Base-by-base conservation (phyloP, 2,797 vertebrate genomes). In the Sebastolobus altivelis region DNA sequence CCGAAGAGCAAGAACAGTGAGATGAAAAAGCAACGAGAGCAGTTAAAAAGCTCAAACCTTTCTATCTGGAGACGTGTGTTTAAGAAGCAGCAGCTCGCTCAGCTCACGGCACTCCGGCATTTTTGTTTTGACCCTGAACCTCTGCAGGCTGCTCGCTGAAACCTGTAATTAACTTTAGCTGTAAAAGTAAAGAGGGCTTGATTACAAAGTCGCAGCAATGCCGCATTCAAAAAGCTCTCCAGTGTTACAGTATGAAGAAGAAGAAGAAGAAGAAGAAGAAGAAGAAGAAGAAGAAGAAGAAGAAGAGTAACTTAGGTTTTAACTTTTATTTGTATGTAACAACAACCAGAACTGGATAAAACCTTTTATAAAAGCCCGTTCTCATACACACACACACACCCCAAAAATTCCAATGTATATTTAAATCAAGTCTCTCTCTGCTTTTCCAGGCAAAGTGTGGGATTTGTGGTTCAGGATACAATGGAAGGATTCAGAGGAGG, bases 391-490 rank as follows among this genome's bases (percentile, higher is more conserved):
- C 65, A 65, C 8, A 43, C 31, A 20, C 63, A 63, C 8, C 72
- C 35, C 56, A 74, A 94, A 93, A 77, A 89, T 93, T 90, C 93
- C 94, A 83, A 88, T 83, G 77, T 91, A 87, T 90, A 91, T 93
- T 94, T 92, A 82, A 89, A 90, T 84, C 82, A 59, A 85, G 90
- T 82, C 90, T 90, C 65, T 76, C 82, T 89, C 83, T 80, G 80
- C 89, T 91, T 91, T 93, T 93, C 88, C 89, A 92, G 92, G 87
- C 88, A 84, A 92, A 90, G 85, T 87, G 87, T 93, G 92, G 91
- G 90, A 89, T 90, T 88, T 92, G 93, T 84, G 93, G 93, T 93
- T 93, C 27, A 74, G 89, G 83, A 87, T 82, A 92, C 90, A 91
- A 91, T 91, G 82, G 90, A 93, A 83, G 94, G 93, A 92, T 90